Evolutionary conservation across 2,888 invertebrate genomes (phyloP), one percentile per base, ranked within the genome.

Genomic region (Caenorhabditis angaria): DNA sequence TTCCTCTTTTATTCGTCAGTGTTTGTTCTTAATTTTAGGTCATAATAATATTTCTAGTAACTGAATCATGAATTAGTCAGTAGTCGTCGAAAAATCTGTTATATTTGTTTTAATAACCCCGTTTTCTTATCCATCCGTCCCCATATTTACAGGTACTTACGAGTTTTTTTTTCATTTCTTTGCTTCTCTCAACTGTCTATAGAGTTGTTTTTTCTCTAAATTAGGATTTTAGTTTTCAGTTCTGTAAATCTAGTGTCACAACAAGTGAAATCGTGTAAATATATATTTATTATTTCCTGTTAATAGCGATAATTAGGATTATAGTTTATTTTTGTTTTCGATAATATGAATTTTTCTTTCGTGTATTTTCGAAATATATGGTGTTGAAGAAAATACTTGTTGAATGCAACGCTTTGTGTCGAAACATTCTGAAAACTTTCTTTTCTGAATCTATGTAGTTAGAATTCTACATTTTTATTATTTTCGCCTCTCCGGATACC

Each of bases 71-170:
- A 50, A 22, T 27, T 54, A 27, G 54, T 22, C 54, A 54, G 18
- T 4, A 27, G 28, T 54, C 27, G 24, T 24, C 25, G n/a, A 54
- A 22, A 25, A 27, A 24, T 54, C 28, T 27, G 28, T 54, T 54
- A 22, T 27, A 54, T 28, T 54, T 27, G 25, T 54, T 54, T 54
- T 54, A 27, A 27, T 54, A 27, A 27, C 54, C 54, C 54, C 54
- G 25, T 27, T 14, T 54, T 54, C n/a, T 14, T 48, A 12, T 14
- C 4, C n/a, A 12, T 48, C 24, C 25, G 27, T 54, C 28, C 18
- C 54, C 27, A 24, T 24, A 50, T 50, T 24, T 50, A 50, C 50
- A 50, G 50, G 50, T 50, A 50, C 50, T 50, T 50, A 50, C 50
- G 50, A 24, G 22, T 50, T 50, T 50, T 24, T 50, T 24, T 50